Evolutionary conservation across 2,113 vertebrate genomes (phyloP).

Genomic region (Pomatorhinus ruficollis): DNA sequence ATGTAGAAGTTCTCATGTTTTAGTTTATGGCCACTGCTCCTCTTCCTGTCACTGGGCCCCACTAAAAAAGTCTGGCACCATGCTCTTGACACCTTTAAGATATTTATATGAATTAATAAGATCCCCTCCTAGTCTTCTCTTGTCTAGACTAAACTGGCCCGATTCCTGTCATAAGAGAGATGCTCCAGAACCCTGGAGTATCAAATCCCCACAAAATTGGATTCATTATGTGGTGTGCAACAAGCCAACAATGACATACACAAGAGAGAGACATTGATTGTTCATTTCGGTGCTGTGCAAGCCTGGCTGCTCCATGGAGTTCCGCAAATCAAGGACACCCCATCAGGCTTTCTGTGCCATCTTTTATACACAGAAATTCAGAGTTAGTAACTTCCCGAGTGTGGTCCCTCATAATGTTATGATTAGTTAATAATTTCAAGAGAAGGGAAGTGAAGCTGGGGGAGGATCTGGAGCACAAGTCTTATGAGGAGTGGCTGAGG

Average conservation of each 20-base stretch:
- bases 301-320: accelerated
- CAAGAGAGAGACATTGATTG: accelerated
- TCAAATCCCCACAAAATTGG: background rate
- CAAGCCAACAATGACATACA: background rate
- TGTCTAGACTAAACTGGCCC: background rate
- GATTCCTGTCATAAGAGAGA: background rate
- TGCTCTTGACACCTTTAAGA: background rate
- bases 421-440: background rate
- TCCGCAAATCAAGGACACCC: background rate
- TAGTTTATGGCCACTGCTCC: background rate
- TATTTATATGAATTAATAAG: background rate
- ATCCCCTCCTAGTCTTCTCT: background rate
- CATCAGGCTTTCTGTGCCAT: background rate
- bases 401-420: background rate
- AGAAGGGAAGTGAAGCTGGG: background rate
- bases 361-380: background rate
- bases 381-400: background rate
- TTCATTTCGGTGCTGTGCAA: background rate
- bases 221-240: background rate
- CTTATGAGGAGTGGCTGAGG: too few relatives aligned
- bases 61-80: background rate
- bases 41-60: accelerated
- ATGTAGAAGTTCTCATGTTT: background rate
- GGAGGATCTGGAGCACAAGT: background rate
- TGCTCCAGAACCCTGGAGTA: background rate